Percentiles rank a stretch among this genome's conserved stretches.
Evolutionary conservation across 2,797 vertebrate genomes (phyloP).

Genomic region (Rhinogobio ventralis): DNA sequence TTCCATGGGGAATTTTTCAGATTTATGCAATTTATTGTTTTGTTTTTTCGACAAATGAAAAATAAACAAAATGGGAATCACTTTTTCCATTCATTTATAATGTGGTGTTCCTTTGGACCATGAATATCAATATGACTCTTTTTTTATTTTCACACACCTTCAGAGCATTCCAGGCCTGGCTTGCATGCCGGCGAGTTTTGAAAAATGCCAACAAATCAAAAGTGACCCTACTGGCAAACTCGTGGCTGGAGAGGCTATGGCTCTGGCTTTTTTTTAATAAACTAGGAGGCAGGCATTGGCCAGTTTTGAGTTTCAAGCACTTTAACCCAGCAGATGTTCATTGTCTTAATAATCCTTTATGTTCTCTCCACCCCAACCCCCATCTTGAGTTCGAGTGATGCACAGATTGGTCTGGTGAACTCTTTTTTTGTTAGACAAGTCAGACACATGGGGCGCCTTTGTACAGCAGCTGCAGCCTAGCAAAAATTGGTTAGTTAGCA

Average conservation of each 20-base stretch:
- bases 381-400: not conserved
- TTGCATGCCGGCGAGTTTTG: slow-evolving; percentile 61
- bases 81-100: no score
- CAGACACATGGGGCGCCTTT: slow-evolving; percentile 89
- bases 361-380: not conserved
- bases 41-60: no score
- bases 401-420: slow-evolving; percentile 28
- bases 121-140: not conserved
- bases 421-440: slow-evolving; percentile 87
- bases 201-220: slow-evolving; percentile 67
- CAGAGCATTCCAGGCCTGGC: slow-evolving; percentile 23
- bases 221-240: slow-evolving; percentile 32
- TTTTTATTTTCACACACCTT: no score
- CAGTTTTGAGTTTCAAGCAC: not conserved
- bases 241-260: no score
- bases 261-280: no score
- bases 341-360: not conserved
- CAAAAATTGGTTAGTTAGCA: slow-evolving; percentile 53
- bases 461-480: slow-evolving; percentile 75
- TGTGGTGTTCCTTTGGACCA: no score
- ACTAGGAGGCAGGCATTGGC: not conserved
- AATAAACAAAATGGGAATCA: no score
- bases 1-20: no score
- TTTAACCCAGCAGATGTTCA: not conserved
- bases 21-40: no score